A percentile compares a stretch with the other conserved stretches of the same genome.
These are phyloP conservation scores for Apodemia duryi DNA, from an alignment of 2,888 invertebrate genomes.

Conservation along the genomic window DNA sequence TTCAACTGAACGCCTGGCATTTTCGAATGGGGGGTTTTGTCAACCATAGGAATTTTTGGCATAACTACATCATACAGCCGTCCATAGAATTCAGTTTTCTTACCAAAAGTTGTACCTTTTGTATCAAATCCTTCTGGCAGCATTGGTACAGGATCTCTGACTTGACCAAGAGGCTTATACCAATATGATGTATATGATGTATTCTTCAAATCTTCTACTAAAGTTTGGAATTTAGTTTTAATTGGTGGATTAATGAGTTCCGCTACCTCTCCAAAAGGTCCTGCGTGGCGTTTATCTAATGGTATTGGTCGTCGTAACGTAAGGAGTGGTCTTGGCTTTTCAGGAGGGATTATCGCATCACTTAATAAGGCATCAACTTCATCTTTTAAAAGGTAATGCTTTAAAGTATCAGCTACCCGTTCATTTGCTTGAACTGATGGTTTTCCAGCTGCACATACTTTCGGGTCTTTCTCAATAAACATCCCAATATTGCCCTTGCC, in stretches of 20 bases:
- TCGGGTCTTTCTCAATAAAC: slow-evolving; percentile 58
- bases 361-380: slow-evolving; percentile 56
- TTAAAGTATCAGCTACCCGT: slow-evolving; percentile 41
- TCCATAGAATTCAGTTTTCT: slow-evolving; percentile 43
- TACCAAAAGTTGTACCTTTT: slow-evolving; percentile 53
- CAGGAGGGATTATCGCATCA: slow-evolving; percentile 53
- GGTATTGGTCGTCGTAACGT: slow-evolving; percentile 50
- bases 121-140: slow-evolving; percentile 57
- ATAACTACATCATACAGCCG: slow-evolving; percentile 59
- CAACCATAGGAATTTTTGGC: slow-evolving; percentile 53
- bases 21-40: slow-evolving; percentile 48
- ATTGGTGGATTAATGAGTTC: slow-evolving; percentile 48
- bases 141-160: slow-evolving; percentile 55
- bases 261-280: slow-evolving; percentile 43
- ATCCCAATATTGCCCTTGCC: slow-evolving; percentile 63
- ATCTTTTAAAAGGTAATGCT: slow-evolving; percentile 60
- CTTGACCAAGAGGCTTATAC: slow-evolving; percentile 49
- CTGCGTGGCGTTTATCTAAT: slow-evolving; percentile 48
- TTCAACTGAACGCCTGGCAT: slow-evolving; percentile 44
- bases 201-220: slow-evolving; percentile 57
- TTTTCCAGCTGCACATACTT: slow-evolving; percentile 60
- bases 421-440: slow-evolving; percentile 53
- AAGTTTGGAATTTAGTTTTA: slow-evolving; percentile 55
- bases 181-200: slow-evolving; percentile 60
- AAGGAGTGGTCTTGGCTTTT: slow-evolving; percentile 46